phyloP scores from a whole-genome alignment of 2,888 invertebrate species.

The Cheilosia vulpina region DNA sequence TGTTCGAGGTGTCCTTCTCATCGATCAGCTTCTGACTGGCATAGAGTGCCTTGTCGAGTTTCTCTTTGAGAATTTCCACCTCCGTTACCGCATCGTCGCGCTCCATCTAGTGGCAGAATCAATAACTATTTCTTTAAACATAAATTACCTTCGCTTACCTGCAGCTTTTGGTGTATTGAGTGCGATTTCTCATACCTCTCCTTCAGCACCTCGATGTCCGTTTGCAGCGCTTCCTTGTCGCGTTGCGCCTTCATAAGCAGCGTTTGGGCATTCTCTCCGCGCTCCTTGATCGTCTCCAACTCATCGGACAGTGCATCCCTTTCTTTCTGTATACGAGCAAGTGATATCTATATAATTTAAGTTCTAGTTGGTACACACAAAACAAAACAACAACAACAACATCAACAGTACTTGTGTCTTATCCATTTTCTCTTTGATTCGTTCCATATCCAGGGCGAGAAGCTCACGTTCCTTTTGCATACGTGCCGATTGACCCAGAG shows the following conservation, averaged over 20 bases:
- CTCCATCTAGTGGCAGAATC: constrained; percentile 86
- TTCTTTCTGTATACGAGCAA: constrained; percentile 94
- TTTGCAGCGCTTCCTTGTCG: constrained; percentile 92
- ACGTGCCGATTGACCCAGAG: constrained; percentile 92
- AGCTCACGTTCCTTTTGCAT: constrained; percentile 96
- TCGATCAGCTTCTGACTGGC: constrained; percentile 93
- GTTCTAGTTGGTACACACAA: constrained; percentile 76
- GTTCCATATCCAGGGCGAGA: constrained; percentile 92
- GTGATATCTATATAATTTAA: constrained; percentile 86
- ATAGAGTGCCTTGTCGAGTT: constrained; percentile 93
- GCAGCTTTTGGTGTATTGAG: constrained; percentile 91
- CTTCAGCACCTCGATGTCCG: constrained; percentile 93
- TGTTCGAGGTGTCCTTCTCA: constrained; percentile 94
- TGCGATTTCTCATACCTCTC: constrained; percentile 95
- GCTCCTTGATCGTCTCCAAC: constrained; percentile 91
- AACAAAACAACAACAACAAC: constrained; percentile 77
- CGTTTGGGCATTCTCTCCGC: constrained; percentile 91
- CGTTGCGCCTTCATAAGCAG: constrained; percentile 92
- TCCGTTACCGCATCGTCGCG: constrained; percentile 93
- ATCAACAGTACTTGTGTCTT: constrained; percentile 90
- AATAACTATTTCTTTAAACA: background rate
- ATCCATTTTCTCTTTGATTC: constrained; percentile 94
- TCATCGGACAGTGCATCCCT: constrained; percentile 92
- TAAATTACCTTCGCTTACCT: constrained; percentile 84
- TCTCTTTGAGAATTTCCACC: constrained; percentile 94